phyloP scores from a whole-genome alignment of 2,113 vertebrate species.

The Vombatus ursinus region DNA sequence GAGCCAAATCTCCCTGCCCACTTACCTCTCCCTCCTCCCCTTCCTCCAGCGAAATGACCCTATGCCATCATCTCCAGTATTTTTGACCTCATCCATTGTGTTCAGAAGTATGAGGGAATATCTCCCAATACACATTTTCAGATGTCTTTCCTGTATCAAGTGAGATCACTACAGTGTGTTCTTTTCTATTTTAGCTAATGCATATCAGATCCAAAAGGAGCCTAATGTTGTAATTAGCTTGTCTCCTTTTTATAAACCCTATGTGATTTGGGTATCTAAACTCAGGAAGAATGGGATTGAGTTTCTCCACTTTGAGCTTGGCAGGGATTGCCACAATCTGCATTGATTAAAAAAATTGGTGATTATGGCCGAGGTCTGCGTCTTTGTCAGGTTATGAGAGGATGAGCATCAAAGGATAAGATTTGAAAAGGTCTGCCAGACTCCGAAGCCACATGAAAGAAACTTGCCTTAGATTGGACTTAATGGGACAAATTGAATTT shows the following conservation, averaged over 20 bases:
- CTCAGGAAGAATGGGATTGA: slow-evolving; percentile 17
- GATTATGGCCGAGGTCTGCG: background rate
- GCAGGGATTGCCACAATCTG: background rate
- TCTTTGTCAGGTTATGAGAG: background rate
- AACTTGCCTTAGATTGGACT: background rate
- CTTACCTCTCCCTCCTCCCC: background rate
- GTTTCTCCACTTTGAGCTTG: background rate
- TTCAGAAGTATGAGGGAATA: background rate
- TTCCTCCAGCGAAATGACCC: background rate
- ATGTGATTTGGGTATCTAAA: background rate
- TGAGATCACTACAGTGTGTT: background rate
- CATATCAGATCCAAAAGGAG: slow-evolving; percentile 15
- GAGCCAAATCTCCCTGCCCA: background rate
- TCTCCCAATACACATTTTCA: background rate
- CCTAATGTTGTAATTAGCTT: slow-evolving; percentile 22
- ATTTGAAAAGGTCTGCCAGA: background rate
- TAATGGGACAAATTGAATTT: slow-evolving; percentile 11
- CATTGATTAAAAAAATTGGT: background rate
- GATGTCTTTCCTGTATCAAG: background rate
- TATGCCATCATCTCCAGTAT: background rate
- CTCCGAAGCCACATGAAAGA: slow-evolving; percentile 1
- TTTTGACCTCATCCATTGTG: background rate
- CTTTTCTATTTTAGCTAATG: slow-evolving; percentile 16
- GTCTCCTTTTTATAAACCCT: slow-evolving; percentile 19
- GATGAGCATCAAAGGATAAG: background rate